These are phyloP conservation scores for Styela plicata DNA, from an alignment of 23 tunicate genomes.

Conservation along the genomic window DNA sequence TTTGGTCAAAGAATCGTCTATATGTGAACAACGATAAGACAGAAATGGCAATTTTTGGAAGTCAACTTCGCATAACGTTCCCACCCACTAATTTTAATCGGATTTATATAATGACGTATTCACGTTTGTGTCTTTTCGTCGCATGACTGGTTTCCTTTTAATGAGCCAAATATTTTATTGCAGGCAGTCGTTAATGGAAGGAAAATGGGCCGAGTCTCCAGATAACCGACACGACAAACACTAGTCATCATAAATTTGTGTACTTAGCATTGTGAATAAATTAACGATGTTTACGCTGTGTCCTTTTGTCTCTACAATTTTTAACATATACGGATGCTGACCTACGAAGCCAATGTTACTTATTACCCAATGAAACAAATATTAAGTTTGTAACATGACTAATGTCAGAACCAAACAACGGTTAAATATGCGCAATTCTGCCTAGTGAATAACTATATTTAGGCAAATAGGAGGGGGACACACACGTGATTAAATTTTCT, in stretches of 20 bases:
- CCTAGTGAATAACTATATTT: too few species aligned
- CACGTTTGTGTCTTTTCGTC: conserved; percentile 11
- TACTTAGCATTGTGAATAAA: conserved; percentile 19
- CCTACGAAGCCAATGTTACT: background rate
- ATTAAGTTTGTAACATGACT: background rate
- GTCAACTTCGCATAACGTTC: background rate
- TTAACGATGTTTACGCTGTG: conserved; percentile 7
- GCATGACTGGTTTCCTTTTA: conserved; percentile 41
- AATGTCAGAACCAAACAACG: too few species aligned
- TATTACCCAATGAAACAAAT: background rate
- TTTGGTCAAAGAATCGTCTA: too few species aligned
- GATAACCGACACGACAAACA: conserved; percentile 19
- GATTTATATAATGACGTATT: background rate
- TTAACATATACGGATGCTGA: background rate
- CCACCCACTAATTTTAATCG: background rate
- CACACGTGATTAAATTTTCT: too few species aligned
- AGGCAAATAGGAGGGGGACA: background rate
- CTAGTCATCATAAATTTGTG: background rate
- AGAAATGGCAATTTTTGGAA: too few species aligned
- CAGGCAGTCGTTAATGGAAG: background rate
- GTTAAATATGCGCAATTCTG: too few species aligned
- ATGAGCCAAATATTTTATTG: conserved; percentile 14
- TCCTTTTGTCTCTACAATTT: background rate
- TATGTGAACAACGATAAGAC: too few species aligned
- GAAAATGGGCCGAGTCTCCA: background rate